phyloP scores from a whole-genome alignment of 2,888 invertebrate species.

The Geophilus truncorum region DNA sequence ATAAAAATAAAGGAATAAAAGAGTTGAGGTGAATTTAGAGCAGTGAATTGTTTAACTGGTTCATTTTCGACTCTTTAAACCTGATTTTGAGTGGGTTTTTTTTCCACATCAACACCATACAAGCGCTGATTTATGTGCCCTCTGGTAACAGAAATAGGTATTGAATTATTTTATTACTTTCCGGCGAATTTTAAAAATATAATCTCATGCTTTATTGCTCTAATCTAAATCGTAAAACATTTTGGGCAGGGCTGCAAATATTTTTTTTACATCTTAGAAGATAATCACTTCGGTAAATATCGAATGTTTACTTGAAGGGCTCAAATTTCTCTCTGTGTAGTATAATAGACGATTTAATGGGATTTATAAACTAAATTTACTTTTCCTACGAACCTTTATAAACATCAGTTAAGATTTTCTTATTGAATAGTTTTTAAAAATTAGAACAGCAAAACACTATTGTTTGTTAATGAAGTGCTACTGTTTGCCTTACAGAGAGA shows the following conservation, averaged over 20 bases:
- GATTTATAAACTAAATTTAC: not conserved
- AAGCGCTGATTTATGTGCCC: slow-evolving; percentile 1
- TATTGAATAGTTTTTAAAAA: no score
- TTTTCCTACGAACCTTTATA: not conserved
- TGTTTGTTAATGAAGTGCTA: not conserved
- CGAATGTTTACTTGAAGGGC: not conserved
- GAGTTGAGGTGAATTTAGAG: no score
- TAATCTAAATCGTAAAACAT: not conserved
- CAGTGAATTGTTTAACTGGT: not conserved
- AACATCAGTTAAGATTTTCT: no score
- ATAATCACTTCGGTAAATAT: not conserved
- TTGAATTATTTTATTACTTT: not conserved
- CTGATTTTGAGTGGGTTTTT: not conserved
- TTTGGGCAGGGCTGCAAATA: slow-evolving; percentile 13
- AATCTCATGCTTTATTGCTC: not conserved
- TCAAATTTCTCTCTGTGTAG: not conserved
- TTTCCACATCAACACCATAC: not conserved
- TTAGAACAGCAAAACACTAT: no score
- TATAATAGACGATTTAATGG: not conserved
- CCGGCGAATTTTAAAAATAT: not conserved
- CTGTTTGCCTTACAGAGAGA: not conserved
- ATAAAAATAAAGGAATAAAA: not conserved
- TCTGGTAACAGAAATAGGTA: not conserved
- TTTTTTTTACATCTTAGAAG: slow-evolving; percentile 9
- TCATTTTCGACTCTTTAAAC: not conserved